Evolutionary conservation across 2,113 vertebrate genomes (phyloP), one percentile per base, ranked within the genome.

Genomic region (Chauna torquata): DNA sequence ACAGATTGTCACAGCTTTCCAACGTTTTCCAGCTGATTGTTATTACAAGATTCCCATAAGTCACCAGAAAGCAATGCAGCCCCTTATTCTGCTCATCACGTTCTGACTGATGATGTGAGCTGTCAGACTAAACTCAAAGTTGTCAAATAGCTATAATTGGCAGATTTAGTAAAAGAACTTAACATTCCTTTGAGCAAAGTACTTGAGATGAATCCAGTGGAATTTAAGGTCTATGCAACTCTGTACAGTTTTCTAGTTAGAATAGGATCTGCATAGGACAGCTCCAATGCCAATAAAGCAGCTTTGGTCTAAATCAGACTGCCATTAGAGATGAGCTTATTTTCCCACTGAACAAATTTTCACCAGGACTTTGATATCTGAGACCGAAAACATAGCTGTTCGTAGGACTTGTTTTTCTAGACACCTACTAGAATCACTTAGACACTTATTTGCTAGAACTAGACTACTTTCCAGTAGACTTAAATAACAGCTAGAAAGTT

Each of bases 151-250:
- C 94, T 92, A 4, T 52, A 62, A 93, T 80, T 92, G 93, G 75
- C 82, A 96, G 93, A 92, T 93, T 90, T 88, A 90, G 88, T 61
- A 93, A 77, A 94, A 97, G 90, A 96, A 78, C 87, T 96, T 95
- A 95, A 85, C 58, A 74, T 94, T 92, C 85, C 79, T 95, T 88
- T 94, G 88, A 97, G 93, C 47, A 88, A 93, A 93, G 90, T 57
- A 80, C 90, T 93, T 88, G 90, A 95, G 88, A 90, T 30, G 58
- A 19, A 54, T 77, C 72, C 54, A 3, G 11, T 45, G 70, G 91
- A 87, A 96, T 89, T 72, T 87, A 59, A 59, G 49, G 78, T n/a
- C 94, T 87, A 62, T 69, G 84, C 66, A 87, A 89, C 69, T 71
- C 86, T 19, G 47, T 27, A n/a, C 6, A 8, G 74, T 57, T 82